A percentile compares a stretch with the other conserved stretches of the same genome.
Evolutionary conservation across 1,140 invertebrate species (phyloP).

Genomic region (Schlechtendalia chinensis): DNA sequence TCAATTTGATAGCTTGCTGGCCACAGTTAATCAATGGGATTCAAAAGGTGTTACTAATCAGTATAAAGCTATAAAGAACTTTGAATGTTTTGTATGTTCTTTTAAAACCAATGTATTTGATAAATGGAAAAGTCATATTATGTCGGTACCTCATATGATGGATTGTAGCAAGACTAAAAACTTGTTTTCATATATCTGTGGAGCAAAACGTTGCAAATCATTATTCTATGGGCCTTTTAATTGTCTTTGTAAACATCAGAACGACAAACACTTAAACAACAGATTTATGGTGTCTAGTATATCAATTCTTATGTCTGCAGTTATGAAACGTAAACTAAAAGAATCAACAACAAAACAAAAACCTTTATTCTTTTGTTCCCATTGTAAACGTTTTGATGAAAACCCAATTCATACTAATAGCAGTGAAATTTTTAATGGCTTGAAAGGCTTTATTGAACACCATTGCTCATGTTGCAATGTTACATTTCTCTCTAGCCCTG

Average conservation of each 20-base stretch:
- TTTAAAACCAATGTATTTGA: conserved; percentile 11
- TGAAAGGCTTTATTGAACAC: background rate
- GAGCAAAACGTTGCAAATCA: background rate
- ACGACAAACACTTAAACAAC: background rate
- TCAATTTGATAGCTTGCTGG: background rate
- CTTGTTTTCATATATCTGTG: background rate
- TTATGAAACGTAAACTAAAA: background rate
- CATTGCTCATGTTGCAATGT: conserved; percentile 8
- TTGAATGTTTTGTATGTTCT: background rate
- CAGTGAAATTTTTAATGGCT: background rate
- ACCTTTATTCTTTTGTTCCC: conserved; percentile 11
- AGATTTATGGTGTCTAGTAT: background rate
- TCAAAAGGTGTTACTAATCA: background rate
- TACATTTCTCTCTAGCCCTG: background rate
- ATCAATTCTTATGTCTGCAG: background rate
- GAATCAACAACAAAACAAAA: background rate
- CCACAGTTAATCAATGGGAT: background rate
- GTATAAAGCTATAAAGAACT: background rate
- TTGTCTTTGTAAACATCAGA: background rate
- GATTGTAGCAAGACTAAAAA: background rate
- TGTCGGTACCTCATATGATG: conserved; percentile 1
- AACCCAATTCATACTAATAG: background rate
- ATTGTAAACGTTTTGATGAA: background rate
- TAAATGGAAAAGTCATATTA: conserved; percentile 29
- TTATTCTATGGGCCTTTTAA: background rate